A percentile compares a stretch with the other conserved stretches of the same genome.
These are phyloP conservation scores for Hermaeophaga mercurialis DNA, from an alignment of 2,888 invertebrate species.

Conservation along the genomic window DNA sequence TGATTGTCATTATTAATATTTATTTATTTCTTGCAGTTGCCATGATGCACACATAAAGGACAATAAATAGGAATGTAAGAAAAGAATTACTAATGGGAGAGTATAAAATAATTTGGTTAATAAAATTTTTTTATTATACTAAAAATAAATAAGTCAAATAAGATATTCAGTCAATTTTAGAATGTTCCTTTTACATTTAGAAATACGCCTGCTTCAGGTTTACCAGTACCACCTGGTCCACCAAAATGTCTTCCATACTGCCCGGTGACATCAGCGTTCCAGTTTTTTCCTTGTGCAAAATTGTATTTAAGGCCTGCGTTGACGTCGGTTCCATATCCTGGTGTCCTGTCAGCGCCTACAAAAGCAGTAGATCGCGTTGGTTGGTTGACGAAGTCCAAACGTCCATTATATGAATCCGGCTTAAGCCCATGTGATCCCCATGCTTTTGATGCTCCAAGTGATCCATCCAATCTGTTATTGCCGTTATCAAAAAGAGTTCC, in stretches of 20 bases:
- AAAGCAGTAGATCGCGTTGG: slow-evolving; percentile 42
- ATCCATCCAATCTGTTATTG: slow-evolving; percentile 41
- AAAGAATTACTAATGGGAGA: too few species aligned
- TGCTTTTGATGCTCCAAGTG: slow-evolving; percentile 41
- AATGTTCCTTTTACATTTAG: slow-evolving; percentile 24
- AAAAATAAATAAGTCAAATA: too few species aligned
- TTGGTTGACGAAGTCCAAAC: slow-evolving; percentile 42
- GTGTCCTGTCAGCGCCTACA: slow-evolving; percentile 30
- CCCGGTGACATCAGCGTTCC: slow-evolving; percentile 41
- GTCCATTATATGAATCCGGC: slow-evolving; percentile 43
- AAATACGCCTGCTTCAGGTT: slow-evolving; percentile 33
- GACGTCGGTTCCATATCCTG: background rate
- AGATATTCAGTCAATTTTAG: too few species aligned
- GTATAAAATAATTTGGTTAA: too few species aligned
- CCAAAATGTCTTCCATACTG: slow-evolving; percentile 36
- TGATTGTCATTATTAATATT: too few species aligned
- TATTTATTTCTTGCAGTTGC: too few species aligned
- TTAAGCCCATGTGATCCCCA: slow-evolving; percentile 38
- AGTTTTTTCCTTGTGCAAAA: slow-evolving; percentile 36
- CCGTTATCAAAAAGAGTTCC: slow-evolving; percentile 41
- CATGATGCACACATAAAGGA: too few species aligned
- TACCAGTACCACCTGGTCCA: slow-evolving; percentile 38
- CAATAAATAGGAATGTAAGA: too few species aligned
- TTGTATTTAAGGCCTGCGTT: slow-evolving; percentile 27
- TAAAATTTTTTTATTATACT: too few species aligned